phyloP scores from a whole-genome alignment of 2,797 vertebrate species.

The Amphiprion clarkii region DNA sequence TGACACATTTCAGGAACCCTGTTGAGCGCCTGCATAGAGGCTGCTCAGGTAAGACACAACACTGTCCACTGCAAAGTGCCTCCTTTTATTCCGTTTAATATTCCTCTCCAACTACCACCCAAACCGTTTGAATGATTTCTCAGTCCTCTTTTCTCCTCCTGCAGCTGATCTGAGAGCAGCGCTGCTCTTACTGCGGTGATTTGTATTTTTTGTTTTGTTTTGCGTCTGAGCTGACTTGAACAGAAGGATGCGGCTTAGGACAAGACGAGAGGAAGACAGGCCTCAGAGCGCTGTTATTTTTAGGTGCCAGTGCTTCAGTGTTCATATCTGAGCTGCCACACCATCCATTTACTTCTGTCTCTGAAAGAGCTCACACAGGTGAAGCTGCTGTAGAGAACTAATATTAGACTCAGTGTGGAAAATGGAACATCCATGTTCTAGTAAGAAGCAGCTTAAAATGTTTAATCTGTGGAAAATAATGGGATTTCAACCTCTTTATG shows the following conservation, averaged over 20 bases:
- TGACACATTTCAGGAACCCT: constrained; percentile 33
- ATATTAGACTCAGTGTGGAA: constrained; percentile 42
- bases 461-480: constrained; percentile 41
- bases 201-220: neutral
- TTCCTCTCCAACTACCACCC: neutral
- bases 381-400: constrained; percentile 28
- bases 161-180: neutral
- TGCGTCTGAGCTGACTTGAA: constrained; percentile 46
- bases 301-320: constrained; percentile 72
- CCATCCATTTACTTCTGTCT: constrained; percentile 32
- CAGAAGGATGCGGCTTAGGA: constrained; percentile 70
- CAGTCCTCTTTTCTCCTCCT: neutral
- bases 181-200: constrained; percentile 12
- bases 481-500: neutral
- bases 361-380: constrained; percentile 29
- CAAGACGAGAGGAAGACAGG: constrained; percentile 53
- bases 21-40: constrained; percentile 40
- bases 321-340: constrained; percentile 58
- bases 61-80: neutral
- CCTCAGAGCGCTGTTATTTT: constrained; percentile 76
- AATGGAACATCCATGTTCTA: constrained; percentile 49
- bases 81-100: neutral
- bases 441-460: constrained; percentile 54
- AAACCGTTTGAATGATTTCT: neutral
- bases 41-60: constrained; percentile 30